Evolutionary conservation across 2,113 vertebrate species (phyloP).

Genomic region (Triplophysa siluroides): DNA sequence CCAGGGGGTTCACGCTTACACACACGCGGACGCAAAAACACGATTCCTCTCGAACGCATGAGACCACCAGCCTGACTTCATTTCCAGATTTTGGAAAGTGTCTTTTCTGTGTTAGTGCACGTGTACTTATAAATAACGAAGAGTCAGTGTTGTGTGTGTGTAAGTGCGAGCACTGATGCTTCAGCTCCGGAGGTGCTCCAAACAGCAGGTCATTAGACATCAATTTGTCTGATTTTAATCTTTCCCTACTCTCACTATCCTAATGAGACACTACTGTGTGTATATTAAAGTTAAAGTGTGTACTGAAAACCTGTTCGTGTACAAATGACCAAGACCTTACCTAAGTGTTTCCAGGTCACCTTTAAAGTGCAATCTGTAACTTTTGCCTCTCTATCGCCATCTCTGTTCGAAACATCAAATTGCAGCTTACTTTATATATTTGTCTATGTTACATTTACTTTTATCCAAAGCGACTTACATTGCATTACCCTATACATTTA

Average conservation of each 20-base stretch:
- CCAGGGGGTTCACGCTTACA: constrained; percentile 31
- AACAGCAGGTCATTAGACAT: constrained; percentile 21
- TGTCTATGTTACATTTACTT: no score
- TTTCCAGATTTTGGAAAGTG: neutral
- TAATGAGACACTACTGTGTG: neutral
- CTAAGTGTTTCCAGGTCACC: neutral
- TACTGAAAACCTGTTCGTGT: neutral
- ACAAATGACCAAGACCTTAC: neutral
- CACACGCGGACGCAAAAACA: constrained; percentile 13
- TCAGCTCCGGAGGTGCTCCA: neutral
- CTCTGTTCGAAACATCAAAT: no score
- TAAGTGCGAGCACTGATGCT: neutral
- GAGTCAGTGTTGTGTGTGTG: neutral
- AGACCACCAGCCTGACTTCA: constrained; percentile 19
- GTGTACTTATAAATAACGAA: neutral
- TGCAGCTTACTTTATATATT: no score
- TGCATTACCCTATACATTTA: no score
- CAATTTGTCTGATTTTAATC: constrained; percentile 16
- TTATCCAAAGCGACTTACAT: no score
- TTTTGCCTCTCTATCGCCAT: no score
- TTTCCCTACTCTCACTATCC: neutral
- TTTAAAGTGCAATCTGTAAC: neutral
- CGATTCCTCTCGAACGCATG: neutral
- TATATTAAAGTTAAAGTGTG: neutral
- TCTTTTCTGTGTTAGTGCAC: neutral